Percentiles rank a stretch among this genome's conserved stretches.
Evolutionary conservation across 35 echinoderm and acorn worm species (phyloP).

Genomic region (Heliocidaris erythrogramma): DNA sequence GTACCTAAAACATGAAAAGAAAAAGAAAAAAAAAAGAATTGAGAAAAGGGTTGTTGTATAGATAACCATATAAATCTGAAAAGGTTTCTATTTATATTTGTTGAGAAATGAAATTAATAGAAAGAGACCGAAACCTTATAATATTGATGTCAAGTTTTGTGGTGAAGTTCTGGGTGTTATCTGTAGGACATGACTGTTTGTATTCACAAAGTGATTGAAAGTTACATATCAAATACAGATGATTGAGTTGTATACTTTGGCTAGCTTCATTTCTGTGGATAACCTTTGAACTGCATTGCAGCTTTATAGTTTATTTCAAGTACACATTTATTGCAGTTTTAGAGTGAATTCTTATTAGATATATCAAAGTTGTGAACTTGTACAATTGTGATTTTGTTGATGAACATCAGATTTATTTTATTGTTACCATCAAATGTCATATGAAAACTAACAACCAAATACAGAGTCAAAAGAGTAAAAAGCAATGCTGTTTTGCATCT

Average conservation of each 20-base stretch:
- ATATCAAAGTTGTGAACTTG: slow-evolving; percentile 12
- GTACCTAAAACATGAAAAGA: neutral
- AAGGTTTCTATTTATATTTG: neutral
- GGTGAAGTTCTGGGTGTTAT: neutral
- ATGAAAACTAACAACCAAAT: neutral
- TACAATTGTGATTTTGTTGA: neutral
- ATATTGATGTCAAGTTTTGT: neutral
- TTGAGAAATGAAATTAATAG: neutral
- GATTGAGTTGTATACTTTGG: neutral
- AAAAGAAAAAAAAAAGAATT: too few relatives aligned
- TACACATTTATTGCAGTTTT: neutral
- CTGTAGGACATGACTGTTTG: neutral
- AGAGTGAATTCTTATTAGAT: neutral
- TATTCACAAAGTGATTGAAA: neutral
- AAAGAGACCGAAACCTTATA: neutral
- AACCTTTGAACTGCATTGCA: neutral
- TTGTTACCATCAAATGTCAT: neutral
- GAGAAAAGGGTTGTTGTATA: neutral
- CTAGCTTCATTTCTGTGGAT: neutral
- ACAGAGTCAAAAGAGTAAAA: neutral
- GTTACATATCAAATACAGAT: neutral
- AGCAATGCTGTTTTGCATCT: too few relatives aligned
- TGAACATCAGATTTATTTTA: neutral
- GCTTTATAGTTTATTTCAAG: neutral
- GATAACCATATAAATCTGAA: neutral